Evolutionary conservation across 2,888 invertebrate species (phyloP).

Genomic region (Nysson spinosus): DNA sequence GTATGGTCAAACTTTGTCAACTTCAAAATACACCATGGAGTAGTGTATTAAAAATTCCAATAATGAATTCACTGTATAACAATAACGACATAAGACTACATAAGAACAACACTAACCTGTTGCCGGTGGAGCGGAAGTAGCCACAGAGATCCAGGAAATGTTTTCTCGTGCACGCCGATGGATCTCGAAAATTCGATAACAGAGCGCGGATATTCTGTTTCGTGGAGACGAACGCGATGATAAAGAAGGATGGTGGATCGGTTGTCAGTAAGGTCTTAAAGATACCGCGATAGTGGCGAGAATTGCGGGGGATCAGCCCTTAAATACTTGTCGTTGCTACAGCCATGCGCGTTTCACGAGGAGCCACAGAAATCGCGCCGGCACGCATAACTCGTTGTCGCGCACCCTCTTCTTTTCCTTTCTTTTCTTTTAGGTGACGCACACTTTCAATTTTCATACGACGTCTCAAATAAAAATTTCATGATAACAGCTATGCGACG

Average conservation of each 20-base stretch:
- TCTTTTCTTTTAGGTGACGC: too few species aligned
- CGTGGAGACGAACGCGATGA: background rate
- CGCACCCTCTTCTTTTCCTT: too few species aligned
- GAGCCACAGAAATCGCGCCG: conserved; percentile 55
- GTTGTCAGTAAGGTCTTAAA: conserved; percentile 14
- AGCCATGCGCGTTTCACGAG: conserved; percentile 72
- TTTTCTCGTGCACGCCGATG: too few species aligned
- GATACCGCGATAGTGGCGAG: conserved; percentile 67
- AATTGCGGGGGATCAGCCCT: conserved; percentile 69
- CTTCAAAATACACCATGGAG: too few species aligned
- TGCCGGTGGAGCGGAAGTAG: conserved; percentile 6
- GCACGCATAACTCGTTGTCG: conserved; percentile 29
- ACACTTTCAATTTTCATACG: conserved; percentile 54
- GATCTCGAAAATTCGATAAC: too few species aligned
- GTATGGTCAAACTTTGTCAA: too few species aligned
- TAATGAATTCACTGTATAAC: too few species aligned
- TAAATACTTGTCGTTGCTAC: conserved; percentile 68
- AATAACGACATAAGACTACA: too few species aligned
- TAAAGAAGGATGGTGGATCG: background rate
- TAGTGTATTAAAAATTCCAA: too few species aligned
- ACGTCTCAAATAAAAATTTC: conserved; percentile 43
- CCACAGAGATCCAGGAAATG: background rate
- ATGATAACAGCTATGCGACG: conserved; percentile 22
- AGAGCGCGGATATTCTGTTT: background rate
- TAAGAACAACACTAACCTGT: conserved; percentile 20